phyloP scores from a whole-genome alignment of 2,797 vertebrate species.

The Cuniculus paca region DNA sequence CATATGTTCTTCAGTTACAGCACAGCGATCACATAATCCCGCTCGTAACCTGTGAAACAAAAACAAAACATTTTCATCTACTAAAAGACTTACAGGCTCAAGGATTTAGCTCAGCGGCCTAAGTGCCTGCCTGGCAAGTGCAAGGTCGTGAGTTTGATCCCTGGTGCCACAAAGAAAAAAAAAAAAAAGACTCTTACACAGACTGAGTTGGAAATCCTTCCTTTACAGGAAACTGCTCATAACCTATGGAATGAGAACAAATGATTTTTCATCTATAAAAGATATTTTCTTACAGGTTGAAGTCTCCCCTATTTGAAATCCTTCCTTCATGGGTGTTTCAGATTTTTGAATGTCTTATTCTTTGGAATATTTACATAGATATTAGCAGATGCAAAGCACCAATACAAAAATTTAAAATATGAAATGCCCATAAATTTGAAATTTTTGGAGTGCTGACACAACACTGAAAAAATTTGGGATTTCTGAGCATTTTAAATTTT shows the following conservation, averaged over 20 bases:
- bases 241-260: conserved; percentile 87
- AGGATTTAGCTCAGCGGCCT: no score
- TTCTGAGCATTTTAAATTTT: neutral
- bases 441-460: neutral
- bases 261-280: conserved; percentile 52
- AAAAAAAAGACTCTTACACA: no score
- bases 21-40: conserved; percentile 94
- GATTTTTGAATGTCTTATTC: neutral
- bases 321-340: neutral
- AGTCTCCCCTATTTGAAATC: neutral
- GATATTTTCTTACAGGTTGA: neutral
- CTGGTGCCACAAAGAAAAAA: no score
- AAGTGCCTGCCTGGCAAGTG: no score
- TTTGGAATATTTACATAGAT: neutral
- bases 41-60: conserved; percentile 88
- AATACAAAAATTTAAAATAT: neutral
- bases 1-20: conserved; percentile 93
- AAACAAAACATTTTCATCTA: conserved; percentile 54
- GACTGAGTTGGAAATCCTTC: neutral
- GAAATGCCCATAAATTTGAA: neutral
- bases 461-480: neutral
- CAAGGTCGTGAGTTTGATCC: no score
- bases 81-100: no score
- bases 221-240: conserved; percentile 83
- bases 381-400: neutral